phyloP scores from a whole-genome alignment of 2,888 invertebrate genomes.

The Ditula angustiorana region DNA sequence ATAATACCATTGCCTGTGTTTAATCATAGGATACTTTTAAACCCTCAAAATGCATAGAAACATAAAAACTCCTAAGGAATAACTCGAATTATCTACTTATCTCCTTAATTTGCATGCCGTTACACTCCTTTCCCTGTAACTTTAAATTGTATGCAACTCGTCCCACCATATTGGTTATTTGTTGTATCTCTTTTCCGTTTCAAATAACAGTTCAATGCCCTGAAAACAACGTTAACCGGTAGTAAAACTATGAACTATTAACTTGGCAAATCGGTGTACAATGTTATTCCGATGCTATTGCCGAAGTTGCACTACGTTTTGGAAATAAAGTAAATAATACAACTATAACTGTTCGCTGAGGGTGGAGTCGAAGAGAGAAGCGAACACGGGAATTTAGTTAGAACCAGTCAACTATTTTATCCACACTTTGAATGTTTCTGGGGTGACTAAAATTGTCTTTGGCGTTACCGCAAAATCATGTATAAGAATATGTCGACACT shows the following conservation, averaged over 20 bases:
- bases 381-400: not conserved
- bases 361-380: conserved; percentile 8
- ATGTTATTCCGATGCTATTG: conserved; percentile 37
- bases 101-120: too few species aligned
- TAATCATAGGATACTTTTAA: too few species aligned
- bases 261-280: conserved; percentile 26
- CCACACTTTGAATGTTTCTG: too few species aligned
- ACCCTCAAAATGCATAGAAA: too few species aligned
- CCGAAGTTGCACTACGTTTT: conserved; percentile 34
- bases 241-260: conserved; percentile 39
- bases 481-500: too few species aligned
- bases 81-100: too few species aligned
- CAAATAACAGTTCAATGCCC: conserved; percentile 16
- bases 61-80: too few species aligned
- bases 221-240: conserved; percentile 32
- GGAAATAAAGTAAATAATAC: conserved; percentile 29
- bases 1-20: too few species aligned
- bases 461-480: too few species aligned
- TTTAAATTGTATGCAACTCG: not conserved
- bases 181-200: conserved; percentile 1
- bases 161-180: not conserved
- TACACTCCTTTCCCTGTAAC: not conserved
- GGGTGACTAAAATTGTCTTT: too few species aligned
- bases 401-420: not conserved
- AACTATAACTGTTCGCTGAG: conserved; percentile 3